These are phyloP conservation scores for Sebastes hopkinsi DNA, from an alignment of 2,797 vertebrate species.

Conservation along the genomic window DNA sequence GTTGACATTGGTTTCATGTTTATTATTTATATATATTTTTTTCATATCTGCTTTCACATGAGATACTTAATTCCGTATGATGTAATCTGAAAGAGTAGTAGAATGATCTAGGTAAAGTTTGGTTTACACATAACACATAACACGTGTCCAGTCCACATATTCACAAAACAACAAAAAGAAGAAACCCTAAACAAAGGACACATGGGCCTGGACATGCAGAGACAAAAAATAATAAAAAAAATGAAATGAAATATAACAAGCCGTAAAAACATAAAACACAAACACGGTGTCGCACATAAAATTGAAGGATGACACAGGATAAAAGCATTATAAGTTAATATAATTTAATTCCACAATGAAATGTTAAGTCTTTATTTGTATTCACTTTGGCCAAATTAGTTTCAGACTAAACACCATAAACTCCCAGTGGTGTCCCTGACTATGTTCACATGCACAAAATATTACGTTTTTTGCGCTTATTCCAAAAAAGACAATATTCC, in stretches of 20 bases:
- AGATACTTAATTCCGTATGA: not conserved
- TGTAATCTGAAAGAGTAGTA: not conserved
- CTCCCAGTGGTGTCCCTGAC: not conserved
- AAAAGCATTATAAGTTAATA: not conserved
- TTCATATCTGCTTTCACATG: too few species aligned
- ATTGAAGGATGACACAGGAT: not conserved
- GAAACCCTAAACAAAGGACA: not conserved
- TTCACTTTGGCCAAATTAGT: slow-evolving; percentile 7
- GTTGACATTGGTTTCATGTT: not conserved
- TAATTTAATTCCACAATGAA: not conserved
- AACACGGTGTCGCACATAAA: not conserved
- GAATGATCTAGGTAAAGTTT: not conserved
- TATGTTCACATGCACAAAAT: not conserved
- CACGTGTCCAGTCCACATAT: not conserved
- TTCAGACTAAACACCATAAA: slow-evolving; percentile 1
- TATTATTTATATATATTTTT: not conserved
- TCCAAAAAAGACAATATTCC: not conserved
- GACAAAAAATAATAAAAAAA: not conserved
- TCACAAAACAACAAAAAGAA: not conserved
- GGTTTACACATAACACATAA: not conserved
- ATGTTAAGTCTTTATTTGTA: not conserved
- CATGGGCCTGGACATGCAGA: not conserved
- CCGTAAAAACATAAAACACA: not conserved
- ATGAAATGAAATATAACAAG: not conserved
- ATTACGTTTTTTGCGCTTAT: not conserved